Evolutionary conservation across 2,888 invertebrate species (phyloP), one percentile per base, ranked within the genome.

Genomic region (Cerastis rubricosa): DNA sequence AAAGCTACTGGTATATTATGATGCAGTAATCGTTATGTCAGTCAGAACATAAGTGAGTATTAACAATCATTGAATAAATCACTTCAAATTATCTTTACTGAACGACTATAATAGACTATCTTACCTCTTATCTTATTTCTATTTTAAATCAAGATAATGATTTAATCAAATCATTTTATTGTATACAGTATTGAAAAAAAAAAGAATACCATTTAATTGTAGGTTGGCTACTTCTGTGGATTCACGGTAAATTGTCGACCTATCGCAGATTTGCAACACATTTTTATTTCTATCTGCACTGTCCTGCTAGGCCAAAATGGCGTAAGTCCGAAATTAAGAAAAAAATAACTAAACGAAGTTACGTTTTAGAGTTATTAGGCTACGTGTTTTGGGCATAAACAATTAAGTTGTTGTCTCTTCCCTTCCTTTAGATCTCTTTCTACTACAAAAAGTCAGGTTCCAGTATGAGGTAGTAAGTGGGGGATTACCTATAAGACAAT

Each of bases 161-260:
- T 71, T 71, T 49, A 40, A 59, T 57, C 57, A 57, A 57, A 14
- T 68, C 7, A 73, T 64, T 66, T 65, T 59, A 57, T 76, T 68
- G 72, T 77, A 68, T 63, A 64, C 68, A 73, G n/a, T 51, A 61
- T 74, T 68, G 67, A 71, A 71, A 71, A 71, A 76, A 22, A 57
- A 81, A 77, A 70, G 69, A 71, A 64, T 61, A 72, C 61, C 67
- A 76, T 81, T 67, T 69, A 80, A 77, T 61, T 54, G 51, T 22
- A 2, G 3, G 70, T 81, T 76, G 69, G 49, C 22, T 19, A 84
- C 72, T 78, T 67, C 71, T 83, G 68, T 17, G 65, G 57, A 63
- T 81, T 78, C 43, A 66, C 29, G 43, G 29, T 8, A 11, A 29
- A 49, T 43, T 69, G 63, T 64, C 65, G 57, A 57, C 40, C 40